These are phyloP conservation scores for Chymomyza fuscimana DNA, from an alignment of 2,888 invertebrate species.

Conservation along the genomic window DNA sequence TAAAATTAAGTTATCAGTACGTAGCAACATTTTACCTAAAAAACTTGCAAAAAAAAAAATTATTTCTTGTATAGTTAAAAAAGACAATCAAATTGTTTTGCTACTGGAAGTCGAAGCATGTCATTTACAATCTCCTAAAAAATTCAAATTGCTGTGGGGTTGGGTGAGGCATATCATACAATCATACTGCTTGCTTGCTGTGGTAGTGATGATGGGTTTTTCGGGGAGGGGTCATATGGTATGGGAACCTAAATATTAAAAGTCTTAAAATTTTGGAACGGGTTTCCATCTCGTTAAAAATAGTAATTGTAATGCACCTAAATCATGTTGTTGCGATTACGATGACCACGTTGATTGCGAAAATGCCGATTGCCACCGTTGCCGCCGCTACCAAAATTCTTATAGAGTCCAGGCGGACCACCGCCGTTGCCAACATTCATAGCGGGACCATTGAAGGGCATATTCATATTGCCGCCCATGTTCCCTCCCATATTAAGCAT, in stretches of 20 bases:
- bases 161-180: background rate
- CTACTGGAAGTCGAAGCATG: background rate
- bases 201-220: background rate
- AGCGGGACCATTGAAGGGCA: slow-evolving; percentile 24
- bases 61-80: background rate
- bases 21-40: background rate
- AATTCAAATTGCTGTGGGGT: background rate
- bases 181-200: too few species aligned
- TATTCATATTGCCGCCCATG: slow-evolving; percentile 40
- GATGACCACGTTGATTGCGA: background rate
- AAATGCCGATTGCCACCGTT: background rate
- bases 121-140: background rate
- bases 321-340: background rate
- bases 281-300: background rate
- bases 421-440: slow-evolving; percentile 19
- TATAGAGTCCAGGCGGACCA: background rate
- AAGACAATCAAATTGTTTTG: background rate
- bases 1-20: background rate
- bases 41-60: background rate
- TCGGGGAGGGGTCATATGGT: background rate
- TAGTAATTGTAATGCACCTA: background rate
- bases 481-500: background rate
- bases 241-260: background rate
- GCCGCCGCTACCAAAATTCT: slow-evolving; percentile 1
- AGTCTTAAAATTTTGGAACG: background rate